These are phyloP conservation scores for Hecatera dysodea DNA, from an alignment of 2,888 invertebrate species.

Conservation along the genomic window DNA sequence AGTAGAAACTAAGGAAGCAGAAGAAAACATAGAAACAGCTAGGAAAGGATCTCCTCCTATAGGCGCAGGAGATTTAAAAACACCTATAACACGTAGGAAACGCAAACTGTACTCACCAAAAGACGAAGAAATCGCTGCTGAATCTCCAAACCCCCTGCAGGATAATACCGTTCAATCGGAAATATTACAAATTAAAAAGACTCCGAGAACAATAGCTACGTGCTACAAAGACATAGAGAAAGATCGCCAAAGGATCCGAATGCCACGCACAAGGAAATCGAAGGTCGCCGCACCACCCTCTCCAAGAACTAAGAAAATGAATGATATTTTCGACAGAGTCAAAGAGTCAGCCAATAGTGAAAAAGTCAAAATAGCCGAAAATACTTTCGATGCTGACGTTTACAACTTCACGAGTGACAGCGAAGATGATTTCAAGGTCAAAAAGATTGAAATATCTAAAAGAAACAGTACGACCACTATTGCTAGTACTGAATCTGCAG, in stretches of 20 bases:
- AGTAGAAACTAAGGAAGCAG: background rate
- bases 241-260: constrained; percentile 73
- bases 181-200: constrained; percentile 60
- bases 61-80: constrained; percentile 33
- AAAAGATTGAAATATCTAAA: constrained; percentile 69
- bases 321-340: constrained; percentile 79
- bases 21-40: constrained; percentile 19
- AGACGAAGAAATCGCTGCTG: constrained; percentile 68
- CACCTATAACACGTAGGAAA: constrained; percentile 71
- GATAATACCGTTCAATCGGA: constrained; percentile 62
- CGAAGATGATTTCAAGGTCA: constrained; percentile 80
- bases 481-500: constrained; percentile 66
- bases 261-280: constrained; percentile 67
- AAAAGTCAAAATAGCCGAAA: constrained; percentile 71
- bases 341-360: constrained; percentile 74
- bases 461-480: constrained; percentile 67
- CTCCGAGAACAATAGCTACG: constrained; percentile 70
- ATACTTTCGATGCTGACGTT: constrained; percentile 67
- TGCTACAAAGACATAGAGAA: constrained; percentile 82
- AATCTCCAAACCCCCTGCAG: constrained; percentile 31
- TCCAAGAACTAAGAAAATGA: constrained; percentile 74
- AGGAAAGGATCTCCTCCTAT: constrained; percentile 18
- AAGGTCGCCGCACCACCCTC: constrained; percentile 66
- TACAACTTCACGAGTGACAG: constrained; percentile 84
- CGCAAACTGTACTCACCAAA: constrained; percentile 86